phyloP scores from a whole-genome alignment of 2,113 vertebrate species.

The Condylura cristata region DNA sequence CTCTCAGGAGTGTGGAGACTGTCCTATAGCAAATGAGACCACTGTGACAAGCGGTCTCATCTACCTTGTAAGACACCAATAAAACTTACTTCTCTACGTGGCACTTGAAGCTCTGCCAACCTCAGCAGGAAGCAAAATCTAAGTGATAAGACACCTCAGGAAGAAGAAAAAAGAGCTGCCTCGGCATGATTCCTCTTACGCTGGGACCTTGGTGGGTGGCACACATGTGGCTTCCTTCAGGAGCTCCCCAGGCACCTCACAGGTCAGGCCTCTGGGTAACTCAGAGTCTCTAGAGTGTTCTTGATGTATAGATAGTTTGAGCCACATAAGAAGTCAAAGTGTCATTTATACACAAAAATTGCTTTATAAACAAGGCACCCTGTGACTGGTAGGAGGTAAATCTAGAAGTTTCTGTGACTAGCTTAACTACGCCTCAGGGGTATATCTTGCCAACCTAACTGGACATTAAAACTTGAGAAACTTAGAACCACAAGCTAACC shows the following conservation, averaged over 20 bases:
- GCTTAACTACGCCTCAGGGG: not conserved
- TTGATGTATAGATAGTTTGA: not conserved
- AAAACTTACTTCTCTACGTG: not conserved
- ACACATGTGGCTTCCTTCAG: too few species aligned
- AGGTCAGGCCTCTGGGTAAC: not conserved
- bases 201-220: not conserved
- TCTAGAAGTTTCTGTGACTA: slow-evolving; percentile 24
- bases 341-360: not conserved
- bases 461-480: not conserved
- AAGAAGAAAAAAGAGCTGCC: not conserved
- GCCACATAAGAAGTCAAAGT: not conserved
- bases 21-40: not conserved
- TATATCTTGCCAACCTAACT: not conserved
- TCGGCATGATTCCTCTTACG: not conserved
- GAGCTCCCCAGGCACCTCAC: not conserved
- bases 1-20: not conserved
- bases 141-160: not conserved
- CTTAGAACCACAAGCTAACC: not conserved
- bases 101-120: not conserved
- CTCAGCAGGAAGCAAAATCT: slow-evolving; percentile 50
- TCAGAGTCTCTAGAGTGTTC: not conserved
- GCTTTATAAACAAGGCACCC: not conserved
- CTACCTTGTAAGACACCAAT: not conserved
- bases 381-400: not conserved
- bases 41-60: not conserved